Conservation (phyloP, 2,797 vertebrate genomes). For the Schizopygopsis malacanthus region DNA sequence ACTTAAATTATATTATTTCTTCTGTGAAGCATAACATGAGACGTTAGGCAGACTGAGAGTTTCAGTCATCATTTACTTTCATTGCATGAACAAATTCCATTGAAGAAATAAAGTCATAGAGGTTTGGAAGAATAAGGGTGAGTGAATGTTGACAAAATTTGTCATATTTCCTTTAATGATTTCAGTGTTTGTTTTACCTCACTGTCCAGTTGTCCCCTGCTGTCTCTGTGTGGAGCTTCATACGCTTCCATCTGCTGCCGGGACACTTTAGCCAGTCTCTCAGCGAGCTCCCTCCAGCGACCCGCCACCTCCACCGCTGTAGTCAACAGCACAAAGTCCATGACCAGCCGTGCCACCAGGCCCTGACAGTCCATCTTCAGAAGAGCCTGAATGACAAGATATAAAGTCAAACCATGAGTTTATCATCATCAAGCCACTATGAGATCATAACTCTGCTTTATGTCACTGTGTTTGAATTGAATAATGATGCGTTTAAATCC, state of each 20-base stretch:
- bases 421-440: constrained; percentile 3
- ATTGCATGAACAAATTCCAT: neutral
- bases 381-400: constrained; percentile 80
- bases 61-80: neutral
- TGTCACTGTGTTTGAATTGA: neutral
- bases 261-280: constrained; percentile 90
- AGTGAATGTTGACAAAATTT: neutral
- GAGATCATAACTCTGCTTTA: neutral
- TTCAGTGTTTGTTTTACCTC: constrained; percentile 79
- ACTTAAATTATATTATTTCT: neutral
- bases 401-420: neutral
- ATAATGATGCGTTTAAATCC: neutral
- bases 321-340: constrained; percentile 94
- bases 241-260: constrained; percentile 96
- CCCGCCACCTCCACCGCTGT: constrained; percentile 93
- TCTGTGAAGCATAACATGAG: neutral
- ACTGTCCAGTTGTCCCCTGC: constrained; percentile 84
- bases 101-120: neutral
- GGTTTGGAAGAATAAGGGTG: neutral
- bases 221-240: constrained; percentile 92
- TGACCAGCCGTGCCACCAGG: constrained; percentile 88
- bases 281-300: constrained; percentile 94
- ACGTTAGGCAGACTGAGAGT: neutral
- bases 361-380: constrained; percentile 98
- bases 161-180: neutral